Base-by-base conservation (phyloP, 2,797 vertebrate genomes). In the Thripadectes ignobilis region DNA sequence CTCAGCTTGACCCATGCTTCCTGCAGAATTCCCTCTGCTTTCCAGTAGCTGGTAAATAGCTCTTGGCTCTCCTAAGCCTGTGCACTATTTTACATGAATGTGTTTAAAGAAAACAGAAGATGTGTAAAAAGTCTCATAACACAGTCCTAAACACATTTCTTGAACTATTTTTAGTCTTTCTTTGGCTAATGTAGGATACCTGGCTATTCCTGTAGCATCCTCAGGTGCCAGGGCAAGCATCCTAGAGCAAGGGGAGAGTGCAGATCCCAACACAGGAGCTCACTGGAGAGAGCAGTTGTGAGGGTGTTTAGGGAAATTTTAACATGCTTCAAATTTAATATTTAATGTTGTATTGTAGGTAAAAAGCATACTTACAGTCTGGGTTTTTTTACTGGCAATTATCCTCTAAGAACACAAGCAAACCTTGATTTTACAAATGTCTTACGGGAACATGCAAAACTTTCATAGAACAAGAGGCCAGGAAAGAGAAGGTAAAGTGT, bases 311-410 rank as follows among this genome's bases (percentile, higher is more conserved):
- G 41, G 41, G 36, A 73, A 80, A 86, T 84, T 81, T 90, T 46
- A 93, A 91, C 95, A 90, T 95, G 96, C 95, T 95, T 95, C 63
- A 90, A 88, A 90, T 93, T 48, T 76, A 96, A 93, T 92, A 92
- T 38, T 91, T 69, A 78, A 55, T 88, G 57, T 67, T 66, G 76
- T 57, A 92, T 79, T 69, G 74, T 79, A 95, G 54, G 48, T 67
- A 90, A 96, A 95, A 94, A 95, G 73, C 79, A 94, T 94, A 93
- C 59, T 88, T 86, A 94, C 55, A 92, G 27, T 69, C 83, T 82
- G 74, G 0, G 51, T 21, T 81, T 92, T 92, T 86, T 88, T 45
- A 94, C 73, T 69, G 66, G 77, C 77, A 91, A 59, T 88, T 90
- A 87, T 93, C 85, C 83, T 94, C 89, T 95, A 95, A 87, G 89